phyloP scores from a whole-genome alignment of 2,797 vertebrate genomes.

The Liasis olivaceus region DNA sequence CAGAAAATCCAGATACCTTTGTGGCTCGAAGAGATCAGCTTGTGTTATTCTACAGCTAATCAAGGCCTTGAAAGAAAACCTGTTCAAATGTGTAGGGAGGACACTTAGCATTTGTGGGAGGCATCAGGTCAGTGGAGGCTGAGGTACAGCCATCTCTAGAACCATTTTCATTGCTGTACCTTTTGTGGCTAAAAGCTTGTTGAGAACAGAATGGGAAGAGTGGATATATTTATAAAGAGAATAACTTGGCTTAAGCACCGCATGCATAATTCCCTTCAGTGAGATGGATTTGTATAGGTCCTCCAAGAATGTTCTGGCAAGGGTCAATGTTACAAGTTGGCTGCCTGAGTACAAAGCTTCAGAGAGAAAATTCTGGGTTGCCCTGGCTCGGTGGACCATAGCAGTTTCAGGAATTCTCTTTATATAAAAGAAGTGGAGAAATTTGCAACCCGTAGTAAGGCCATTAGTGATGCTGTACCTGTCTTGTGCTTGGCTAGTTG shows the following conservation, averaged over 20 bases:
- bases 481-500: neutral
- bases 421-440: neutral
- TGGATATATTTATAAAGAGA: constrained; percentile 67
- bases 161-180: constrained; percentile 46
- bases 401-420: neutral
- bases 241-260: constrained; percentile 60
- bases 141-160: neutral
- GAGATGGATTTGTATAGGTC: constrained; percentile 68
- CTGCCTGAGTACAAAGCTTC: neutral
- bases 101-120: neutral
- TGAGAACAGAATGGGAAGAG: constrained; percentile 58
- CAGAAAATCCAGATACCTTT: neutral
- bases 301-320: constrained; percentile 63
- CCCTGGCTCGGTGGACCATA: neutral
- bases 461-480: neutral
- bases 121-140: neutral
- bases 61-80: neutral
- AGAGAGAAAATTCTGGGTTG: neutral
- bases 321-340: constrained; percentile 16
- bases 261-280: constrained; percentile 52
- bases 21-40: neutral
- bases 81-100: neutral
- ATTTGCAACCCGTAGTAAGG: neutral
- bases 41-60: neutral
- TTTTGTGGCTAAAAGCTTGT: constrained; percentile 58